A percentile compares a stretch with the other conserved stretches of the same genome.
These are phyloP conservation scores for Cinclus cinclus DNA, from an alignment of 2,113 vertebrate species.

Conservation along the genomic window DNA sequence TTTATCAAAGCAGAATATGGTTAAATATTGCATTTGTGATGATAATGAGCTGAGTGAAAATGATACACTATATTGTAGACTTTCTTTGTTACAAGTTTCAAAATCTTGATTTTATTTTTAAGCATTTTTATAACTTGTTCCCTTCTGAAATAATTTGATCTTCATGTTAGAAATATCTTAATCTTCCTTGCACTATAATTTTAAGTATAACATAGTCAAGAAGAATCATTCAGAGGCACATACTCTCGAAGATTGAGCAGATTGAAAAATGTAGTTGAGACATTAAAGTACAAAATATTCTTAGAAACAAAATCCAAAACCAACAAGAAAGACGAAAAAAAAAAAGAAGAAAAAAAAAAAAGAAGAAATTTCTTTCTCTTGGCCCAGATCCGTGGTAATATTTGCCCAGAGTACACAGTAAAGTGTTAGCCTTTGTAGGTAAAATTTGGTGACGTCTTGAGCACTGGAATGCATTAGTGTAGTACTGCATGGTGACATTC, in stretches of 20 bases:
- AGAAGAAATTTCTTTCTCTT: background rate
- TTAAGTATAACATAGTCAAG: background rate
- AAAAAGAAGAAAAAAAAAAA: background rate
- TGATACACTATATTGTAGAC: background rate
- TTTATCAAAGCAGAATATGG: background rate
- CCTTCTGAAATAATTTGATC: background rate
- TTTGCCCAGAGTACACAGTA: background rate
- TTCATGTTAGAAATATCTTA: background rate
- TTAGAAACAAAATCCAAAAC: background rate
- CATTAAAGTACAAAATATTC: background rate
- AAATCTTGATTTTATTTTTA: background rate
- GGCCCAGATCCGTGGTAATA: background rate
- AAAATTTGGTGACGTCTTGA: conserved; percentile 8
- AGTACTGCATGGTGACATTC: background rate
- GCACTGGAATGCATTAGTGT: background rate
- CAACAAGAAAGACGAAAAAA: background rate
- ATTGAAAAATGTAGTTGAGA: background rate
- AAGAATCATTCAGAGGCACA: background rate
- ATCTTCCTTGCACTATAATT: background rate
- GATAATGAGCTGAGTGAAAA: background rate
- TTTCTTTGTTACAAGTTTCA: background rate
- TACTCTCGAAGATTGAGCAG: background rate
- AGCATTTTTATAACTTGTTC: background rate
- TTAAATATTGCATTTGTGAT: background rate
- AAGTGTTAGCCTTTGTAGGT: background rate